Percentiles rank a stretch among this genome's conserved stretches.
These are phyloP conservation scores for Bos javanicus DNA, from an alignment of 2,113 vertebrate genomes.

Conservation along the genomic window DNA sequence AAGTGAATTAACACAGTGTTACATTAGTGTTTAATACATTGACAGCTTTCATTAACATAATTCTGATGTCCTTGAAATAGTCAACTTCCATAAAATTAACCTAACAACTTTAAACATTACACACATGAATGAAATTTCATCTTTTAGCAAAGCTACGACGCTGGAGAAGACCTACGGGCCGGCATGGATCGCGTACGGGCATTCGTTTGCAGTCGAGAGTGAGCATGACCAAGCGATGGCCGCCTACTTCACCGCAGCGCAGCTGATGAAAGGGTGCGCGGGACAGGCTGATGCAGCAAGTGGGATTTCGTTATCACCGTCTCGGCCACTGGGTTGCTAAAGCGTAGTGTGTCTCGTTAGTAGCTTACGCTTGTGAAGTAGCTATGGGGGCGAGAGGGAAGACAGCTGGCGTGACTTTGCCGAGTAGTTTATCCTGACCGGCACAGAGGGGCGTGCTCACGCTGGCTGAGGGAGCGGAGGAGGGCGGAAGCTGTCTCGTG, in stretches of 20 bases:
- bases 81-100: not conserved
- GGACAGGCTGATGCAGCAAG: fast-evolving
- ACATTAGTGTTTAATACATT: not conserved
- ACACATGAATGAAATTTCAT: not conserved
- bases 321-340: not conserved
- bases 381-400: not conserved
- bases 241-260: constrained; percentile 97
- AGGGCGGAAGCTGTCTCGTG: not conserved
- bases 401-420: not conserved
- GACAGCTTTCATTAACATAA: not conserved
- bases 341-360: not conserved
- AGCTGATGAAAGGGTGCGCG: constrained; percentile 97
- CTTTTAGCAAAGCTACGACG: constrained; percentile 94
- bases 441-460: not conserved
- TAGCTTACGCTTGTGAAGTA: not conserved
- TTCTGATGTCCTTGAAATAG: not conserved
- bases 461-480: not conserved
- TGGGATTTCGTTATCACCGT: not conserved
- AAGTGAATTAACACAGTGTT: not conserved
- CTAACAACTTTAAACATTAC: not conserved
- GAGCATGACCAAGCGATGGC: constrained; percentile 99
- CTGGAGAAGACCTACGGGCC: constrained; percentile 96
- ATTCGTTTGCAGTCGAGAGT: constrained; percentile 98
- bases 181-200: constrained; percentile 98
- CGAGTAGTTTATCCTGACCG: not conserved